Evolutionary conservation across 1,140 invertebrate genomes (phyloP).

Genomic region (Atta colombica): DNA sequence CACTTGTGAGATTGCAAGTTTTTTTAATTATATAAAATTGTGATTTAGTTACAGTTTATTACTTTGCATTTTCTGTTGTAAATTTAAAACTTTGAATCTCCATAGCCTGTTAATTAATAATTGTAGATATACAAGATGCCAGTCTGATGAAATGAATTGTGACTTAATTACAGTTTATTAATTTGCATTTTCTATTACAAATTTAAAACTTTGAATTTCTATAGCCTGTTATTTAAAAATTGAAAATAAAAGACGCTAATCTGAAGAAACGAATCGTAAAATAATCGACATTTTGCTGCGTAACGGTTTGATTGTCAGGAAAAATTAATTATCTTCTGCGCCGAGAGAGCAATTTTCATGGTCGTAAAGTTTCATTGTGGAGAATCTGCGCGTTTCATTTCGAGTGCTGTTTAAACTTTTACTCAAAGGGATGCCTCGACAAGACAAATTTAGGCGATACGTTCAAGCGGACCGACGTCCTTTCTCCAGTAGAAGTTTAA

Average conservation of each 20-base stretch:
- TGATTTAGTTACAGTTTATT: background rate
- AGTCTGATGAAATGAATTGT: background rate
- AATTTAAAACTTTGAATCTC: background rate
- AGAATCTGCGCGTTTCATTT: conserved; percentile 61
- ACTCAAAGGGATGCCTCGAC: conserved; percentile 33
- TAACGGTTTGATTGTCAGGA: background rate
- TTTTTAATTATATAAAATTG: background rate
- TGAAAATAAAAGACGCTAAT: background rate
- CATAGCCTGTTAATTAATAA: background rate
- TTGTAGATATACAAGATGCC: background rate
- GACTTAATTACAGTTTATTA: background rate
- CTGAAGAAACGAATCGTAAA: conserved; percentile 3
- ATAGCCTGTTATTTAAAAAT: background rate
- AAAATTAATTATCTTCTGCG: conserved; percentile 65
- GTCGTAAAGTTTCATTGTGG: conserved; percentile 54
- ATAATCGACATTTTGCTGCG: conserved; percentile 13
- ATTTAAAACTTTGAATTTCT: background rate
- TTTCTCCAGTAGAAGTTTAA: conserved; percentile 58
- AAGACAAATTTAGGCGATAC: conserved; percentile 9
- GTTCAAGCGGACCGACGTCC: conserved; percentile 40
- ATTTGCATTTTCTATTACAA: background rate
- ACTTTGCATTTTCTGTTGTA: background rate
- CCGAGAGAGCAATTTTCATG: conserved; percentile 50
- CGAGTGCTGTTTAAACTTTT: conserved; percentile 67
- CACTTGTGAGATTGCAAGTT: background rate